Conservation (phyloP, 2,797 vertebrate genomes). For the Aythya fuligula region DNA sequence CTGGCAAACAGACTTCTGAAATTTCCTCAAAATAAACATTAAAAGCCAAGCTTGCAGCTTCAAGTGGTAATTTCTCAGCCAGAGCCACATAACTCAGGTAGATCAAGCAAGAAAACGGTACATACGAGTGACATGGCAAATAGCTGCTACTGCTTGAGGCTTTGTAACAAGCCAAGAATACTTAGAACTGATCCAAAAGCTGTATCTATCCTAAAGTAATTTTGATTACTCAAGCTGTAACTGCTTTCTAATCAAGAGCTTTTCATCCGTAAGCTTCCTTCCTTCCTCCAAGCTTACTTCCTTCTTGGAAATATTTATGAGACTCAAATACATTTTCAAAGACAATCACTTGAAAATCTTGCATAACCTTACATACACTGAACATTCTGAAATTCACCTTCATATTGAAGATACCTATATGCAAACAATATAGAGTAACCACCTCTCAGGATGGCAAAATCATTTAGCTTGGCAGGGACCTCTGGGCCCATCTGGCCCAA, state of each 20-base stretch:
- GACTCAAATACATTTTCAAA: neutral
- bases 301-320: neutral
- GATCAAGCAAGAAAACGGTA: neutral
- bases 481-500: neutral
- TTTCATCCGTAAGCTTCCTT: neutral
- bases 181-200: neutral
- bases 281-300: neutral
- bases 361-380: accelerated
- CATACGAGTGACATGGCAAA: neutral
- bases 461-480: neutral
- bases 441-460: neutral
- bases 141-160: neutral
- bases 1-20: neutral
- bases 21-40: neutral
- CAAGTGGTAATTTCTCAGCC: neutral
- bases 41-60: neutral
- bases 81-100: neutral
- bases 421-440: neutral
- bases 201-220: neutral
- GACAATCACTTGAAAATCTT: neutral
- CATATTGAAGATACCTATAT: neutral
- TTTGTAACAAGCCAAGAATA: neutral
- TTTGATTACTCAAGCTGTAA: neutral
- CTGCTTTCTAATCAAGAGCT: neutral
- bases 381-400: neutral